phyloP scores from a whole-genome alignment of 2,888 invertebrate genomes.

The Frankliniella fusca region DNA sequence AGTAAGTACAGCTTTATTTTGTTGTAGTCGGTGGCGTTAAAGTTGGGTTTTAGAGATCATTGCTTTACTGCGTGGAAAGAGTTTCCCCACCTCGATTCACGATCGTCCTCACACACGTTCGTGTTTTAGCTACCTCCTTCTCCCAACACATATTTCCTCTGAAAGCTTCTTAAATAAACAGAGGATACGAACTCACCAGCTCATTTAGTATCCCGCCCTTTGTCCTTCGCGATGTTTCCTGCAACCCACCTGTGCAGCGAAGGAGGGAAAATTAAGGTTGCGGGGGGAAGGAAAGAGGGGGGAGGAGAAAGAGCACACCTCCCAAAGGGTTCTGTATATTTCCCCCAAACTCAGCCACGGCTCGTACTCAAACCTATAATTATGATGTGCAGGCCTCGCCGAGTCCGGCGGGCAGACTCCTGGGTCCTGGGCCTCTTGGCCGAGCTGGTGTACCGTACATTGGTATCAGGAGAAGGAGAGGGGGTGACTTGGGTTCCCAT shows the following conservation, averaged over 20 bases:
- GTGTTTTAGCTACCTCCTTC: background rate
- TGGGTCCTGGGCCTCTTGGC: background rate
- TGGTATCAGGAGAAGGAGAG: too few relatives aligned
- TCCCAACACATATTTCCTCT: background rate
- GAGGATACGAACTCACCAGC: background rate
- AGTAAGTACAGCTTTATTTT: background rate
- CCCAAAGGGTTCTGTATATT: slow-evolving; percentile 14
- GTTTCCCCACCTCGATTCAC: background rate
- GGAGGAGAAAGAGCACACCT: background rate
- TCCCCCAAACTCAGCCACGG: background rate
- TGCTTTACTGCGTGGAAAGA: background rate
- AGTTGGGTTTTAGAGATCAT: background rate
- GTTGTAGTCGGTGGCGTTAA: background rate
- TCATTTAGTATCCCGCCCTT: background rate
- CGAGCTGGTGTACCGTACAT: too few relatives aligned
- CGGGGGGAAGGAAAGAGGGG: background rate
- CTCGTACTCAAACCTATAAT: slow-evolving; percentile 6
- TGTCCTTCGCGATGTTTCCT: background rate
- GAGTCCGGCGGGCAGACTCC: slow-evolving; percentile 2
- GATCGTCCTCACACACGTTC: background rate
- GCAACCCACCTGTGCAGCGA: background rate
- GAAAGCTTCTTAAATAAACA: background rate
- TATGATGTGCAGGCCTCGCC: slow-evolving; percentile 20
- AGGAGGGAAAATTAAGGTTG: background rate
- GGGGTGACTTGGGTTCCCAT: too few relatives aligned